Evolutionary conservation across 2,113 vertebrate genomes (phyloP), one percentile per base, ranked within the genome.

Genomic region (Microtus montanus): DNA sequence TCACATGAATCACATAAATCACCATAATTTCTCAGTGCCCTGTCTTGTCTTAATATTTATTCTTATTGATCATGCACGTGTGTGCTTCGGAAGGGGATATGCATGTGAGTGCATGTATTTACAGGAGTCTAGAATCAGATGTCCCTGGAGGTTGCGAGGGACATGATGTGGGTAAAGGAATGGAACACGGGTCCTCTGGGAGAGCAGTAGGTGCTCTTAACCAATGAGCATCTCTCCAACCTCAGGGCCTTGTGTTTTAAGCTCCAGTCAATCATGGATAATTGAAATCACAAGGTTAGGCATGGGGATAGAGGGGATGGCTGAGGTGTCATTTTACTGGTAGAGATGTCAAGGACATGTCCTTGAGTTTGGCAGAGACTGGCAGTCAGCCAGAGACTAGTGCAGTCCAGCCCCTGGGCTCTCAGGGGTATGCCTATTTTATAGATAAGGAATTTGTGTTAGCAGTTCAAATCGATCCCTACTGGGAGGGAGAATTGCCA

Each of bases 401-500:
- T 47, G 74, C 35, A 44, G 0, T 70, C n/a, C 52, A 89, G 41
- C 52, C 68, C 49, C 41, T n/a, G 3, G 68, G 28, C 35, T 58
- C 79, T 35, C 79, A 24, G 22, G 52, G 8, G 9, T 77, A 20
- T 0, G 49, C 49, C 66, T 94, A 7, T 63, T 79, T 86, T 35
- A 88, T 22, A 70, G 93, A 78, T 79, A 70, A 93, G 92, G 49
- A 49, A 61, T 87, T 22, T 19, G 15, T 26, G 49, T 38, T 38
- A 14, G 47, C 1, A 28, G 89, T 94, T 86, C 87, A 84, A 79
- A 87, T 66, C 80, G 63, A 3, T 89, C 73, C 92, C 90, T 79
- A 28, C 54, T 61, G 88, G 84, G 90, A 92, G 47, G 66, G 84
- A 86, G 88, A 92, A 96, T 63, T 19, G 30, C 47, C 79, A 11